A percentile compares a stretch with the other conserved stretches of the same genome.
These are phyloP conservation scores for Pseudorhiza aurosa DNA, from an alignment of 30 jellyfish, hydroid and myxozoan genomes.

Conservation along the genomic window DNA sequence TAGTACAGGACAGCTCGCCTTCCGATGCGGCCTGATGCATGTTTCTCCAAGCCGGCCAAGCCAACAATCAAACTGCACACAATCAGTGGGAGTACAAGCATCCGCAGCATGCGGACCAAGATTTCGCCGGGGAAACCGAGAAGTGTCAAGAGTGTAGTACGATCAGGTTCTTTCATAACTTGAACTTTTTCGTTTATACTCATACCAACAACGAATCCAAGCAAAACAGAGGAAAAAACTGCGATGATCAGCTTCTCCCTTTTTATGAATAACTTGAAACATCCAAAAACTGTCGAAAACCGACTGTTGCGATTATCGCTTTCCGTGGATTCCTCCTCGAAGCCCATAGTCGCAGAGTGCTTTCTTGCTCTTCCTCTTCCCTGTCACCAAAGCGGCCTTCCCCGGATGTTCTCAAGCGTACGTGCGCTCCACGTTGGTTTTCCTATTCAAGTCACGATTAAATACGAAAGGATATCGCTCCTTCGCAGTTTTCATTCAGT, in stretches of 20 bases:
- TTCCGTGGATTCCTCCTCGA: conserved; percentile 3
- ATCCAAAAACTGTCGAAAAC: conserved; percentile 17
- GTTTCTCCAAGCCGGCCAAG: conserved; percentile 91
- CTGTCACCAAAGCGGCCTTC: too few relatives aligned
- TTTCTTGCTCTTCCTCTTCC: too few relatives aligned
- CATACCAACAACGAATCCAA: conserved; percentile 81
- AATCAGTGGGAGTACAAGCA: conserved; percentile 85
- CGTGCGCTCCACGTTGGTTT: neutral
- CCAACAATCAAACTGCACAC: conserved; percentile 93
- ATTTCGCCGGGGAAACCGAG: conserved; percentile 91
- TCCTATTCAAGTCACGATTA: neutral
- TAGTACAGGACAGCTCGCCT: conserved; percentile 75
- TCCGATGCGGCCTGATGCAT: conserved; percentile 91
- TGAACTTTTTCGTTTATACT: conserved; percentile 72
- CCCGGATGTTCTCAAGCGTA: neutral
- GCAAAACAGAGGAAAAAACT: conserved; percentile 62
- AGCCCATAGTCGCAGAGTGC: neutral
- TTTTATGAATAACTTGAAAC: conserved; percentile 41
- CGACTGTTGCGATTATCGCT: neutral
- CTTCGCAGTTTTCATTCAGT: too few relatives aligned
- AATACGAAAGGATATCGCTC: neutral
- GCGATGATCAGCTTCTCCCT: conserved; percentile 69
- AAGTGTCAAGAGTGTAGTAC: conserved; percentile 64
- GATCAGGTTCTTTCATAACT: conserved; percentile 70
- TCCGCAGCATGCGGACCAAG: conserved; percentile 74